Evolutionary conservation across 2,113 vertebrate genomes (phyloP).

Genomic region (Pipra filicauda): DNA sequence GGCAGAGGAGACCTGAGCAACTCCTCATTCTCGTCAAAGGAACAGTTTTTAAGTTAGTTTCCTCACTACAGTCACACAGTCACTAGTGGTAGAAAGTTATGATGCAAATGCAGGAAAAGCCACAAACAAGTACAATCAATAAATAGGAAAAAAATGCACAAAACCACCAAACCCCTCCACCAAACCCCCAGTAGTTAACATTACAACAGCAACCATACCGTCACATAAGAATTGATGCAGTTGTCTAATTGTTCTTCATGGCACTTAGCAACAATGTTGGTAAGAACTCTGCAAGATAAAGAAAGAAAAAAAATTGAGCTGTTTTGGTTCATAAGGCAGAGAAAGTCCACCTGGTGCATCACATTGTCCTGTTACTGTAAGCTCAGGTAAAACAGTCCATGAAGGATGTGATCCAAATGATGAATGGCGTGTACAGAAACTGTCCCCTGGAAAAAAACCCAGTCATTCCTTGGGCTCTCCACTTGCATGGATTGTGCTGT

Average conservation of each 20-base stretch:
- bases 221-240: conserved; percentile 91
- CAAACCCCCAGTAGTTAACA: neutral
- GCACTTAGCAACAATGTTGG: conserved; percentile 91
- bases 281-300: conserved; percentile 83
- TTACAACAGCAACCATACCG: conserved; percentile 70
- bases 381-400: neutral
- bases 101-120: neutral
- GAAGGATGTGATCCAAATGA: neutral
- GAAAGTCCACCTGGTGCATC: neutral
- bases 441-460: neutral
- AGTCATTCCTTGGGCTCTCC: neutral
- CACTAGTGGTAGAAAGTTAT: neutral
- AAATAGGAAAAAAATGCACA: neutral
- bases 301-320: neutral
- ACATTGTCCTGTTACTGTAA: neutral
- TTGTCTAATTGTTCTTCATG: conserved; percentile 91
- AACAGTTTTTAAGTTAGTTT: neutral
- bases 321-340: neutral
- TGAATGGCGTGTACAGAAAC: neutral
- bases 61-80: neutral
- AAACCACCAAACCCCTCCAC: neutral
- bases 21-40: neutral
- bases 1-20: neutral
- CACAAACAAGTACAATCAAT: neutral
- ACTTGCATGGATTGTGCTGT: neutral